A percentile compares a stretch with the other conserved stretches of the same genome.
Conservation (phyloP, 1,140 invertebrate species). For the Zaprionus camerounensis region DNA sequence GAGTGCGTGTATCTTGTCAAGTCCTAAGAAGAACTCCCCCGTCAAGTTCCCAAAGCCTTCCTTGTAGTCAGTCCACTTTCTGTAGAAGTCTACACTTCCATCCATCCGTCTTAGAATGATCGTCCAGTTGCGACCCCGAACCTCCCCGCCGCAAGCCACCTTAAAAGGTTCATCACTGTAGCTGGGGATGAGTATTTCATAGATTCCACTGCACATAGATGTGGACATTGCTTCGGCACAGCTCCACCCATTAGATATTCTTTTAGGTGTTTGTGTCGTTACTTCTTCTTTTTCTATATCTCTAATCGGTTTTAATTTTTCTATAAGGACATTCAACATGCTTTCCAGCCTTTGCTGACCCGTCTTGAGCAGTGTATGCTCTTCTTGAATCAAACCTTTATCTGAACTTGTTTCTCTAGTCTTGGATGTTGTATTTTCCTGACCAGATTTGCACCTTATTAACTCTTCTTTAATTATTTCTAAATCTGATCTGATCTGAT, state of each 20-base stretch:
- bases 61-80: constrained; percentile 87
- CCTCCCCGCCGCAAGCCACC: not conserved
- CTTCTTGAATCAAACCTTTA: no score
- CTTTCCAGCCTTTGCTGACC: no score
- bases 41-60: constrained; percentile 86
- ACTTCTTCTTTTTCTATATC: no score
- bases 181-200: not conserved
- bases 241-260: not conserved
- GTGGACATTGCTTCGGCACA: not conserved
- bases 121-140: constrained; percentile 84
- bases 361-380: no score
- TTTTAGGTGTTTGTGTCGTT: no score
- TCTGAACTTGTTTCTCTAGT: no score
- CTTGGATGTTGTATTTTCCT: not conserved
- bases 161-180: not conserved
- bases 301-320: no score
- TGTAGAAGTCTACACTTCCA: constrained; percentile 87
- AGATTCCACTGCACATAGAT: not conserved
- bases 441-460: not conserved
- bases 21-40: constrained; percentile 87
- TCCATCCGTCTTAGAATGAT: constrained; percentile 87
- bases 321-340: no score
- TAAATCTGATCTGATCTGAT: not conserved
- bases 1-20: constrained; percentile 86
- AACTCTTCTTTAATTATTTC: not conserved